Percentiles rank a stretch among this genome's conserved stretches.
phyloP scores from a whole-genome alignment of 1,140 invertebrate genomes.

The Philopotamus ludificatus region DNA sequence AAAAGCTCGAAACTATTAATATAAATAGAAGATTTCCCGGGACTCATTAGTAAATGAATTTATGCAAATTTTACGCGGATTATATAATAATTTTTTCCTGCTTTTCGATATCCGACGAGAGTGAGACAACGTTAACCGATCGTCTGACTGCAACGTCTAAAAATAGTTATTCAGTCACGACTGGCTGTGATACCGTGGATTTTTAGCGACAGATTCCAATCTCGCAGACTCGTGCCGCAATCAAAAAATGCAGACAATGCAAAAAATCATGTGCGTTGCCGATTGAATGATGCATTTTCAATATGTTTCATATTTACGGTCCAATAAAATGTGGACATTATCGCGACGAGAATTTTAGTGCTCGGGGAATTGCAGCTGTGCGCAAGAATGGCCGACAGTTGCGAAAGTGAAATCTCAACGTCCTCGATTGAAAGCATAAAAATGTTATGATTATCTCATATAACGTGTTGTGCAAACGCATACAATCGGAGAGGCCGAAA shows the following conservation, averaged over 20 bases:
- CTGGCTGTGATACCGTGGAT: background rate
- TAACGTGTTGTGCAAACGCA: no score
- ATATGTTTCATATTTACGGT: no score
- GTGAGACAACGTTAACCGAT: background rate
- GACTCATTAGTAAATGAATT: background rate
- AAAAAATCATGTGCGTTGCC: background rate
- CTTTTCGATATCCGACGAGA: no score
- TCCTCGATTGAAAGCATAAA: slow-evolving; percentile 28
- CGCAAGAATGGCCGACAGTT: slow-evolving; percentile 11
- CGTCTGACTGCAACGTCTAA: slow-evolving; percentile 36
- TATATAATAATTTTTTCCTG: no score
- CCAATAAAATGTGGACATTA: no score
- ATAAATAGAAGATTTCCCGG: background rate
- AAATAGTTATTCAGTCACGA: slow-evolving; percentile 37
- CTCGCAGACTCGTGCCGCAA: background rate
- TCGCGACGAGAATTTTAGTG: no score
- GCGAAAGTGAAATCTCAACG: slow-evolving; percentile 27
- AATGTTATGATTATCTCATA: slow-evolving; percentile 16
- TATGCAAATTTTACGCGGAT: no score
- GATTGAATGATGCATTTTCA: background rate
- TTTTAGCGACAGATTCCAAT: background rate
- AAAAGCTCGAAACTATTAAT: background rate
- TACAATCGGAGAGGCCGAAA: no score
- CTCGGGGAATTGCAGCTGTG: background rate
- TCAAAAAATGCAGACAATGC: background rate